Evolutionary conservation across 2,797 vertebrate genomes (phyloP), one percentile per base, ranked within the genome.

Genomic region (Thaleichthys pacificus): DNA sequence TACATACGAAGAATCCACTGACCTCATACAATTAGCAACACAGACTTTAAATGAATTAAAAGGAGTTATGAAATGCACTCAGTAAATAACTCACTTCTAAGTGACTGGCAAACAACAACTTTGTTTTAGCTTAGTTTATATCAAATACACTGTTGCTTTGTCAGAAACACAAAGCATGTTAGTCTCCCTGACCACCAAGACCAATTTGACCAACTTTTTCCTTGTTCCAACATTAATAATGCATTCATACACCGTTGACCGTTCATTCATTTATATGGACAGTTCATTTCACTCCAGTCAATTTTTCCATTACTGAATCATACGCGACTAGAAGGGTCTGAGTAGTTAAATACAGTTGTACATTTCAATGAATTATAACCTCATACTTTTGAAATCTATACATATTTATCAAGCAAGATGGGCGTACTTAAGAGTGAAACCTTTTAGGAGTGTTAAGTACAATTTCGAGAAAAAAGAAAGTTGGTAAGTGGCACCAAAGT

Each of bases 231-330:
- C 32, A 1, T 30, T 30, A 30, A 35, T 35, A 8, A 8, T 35
- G 8, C 42, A 47, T 47, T 47, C 42, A 14, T 3, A 47, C 42
- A 67, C 1, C 76, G 77, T 80, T 74, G 11, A 67, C 1, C 76
- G 77, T 80, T 74, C 51, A 61, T 77, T 51, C 42, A 35, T 49
- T 71, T 12, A 2, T 51, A 75, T 1, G 51, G 17, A 72, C 19
- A 14, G 9, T 14, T 42, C 35, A 64, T 2, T 1, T 24, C 22
- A 30, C 8, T 35, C 32, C 6, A 35, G 32, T 35, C 32, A 8
- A 35, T 35, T 32, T 32, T 22, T n/a, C 28, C 24, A n/a, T 68
- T 14, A 47, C 42, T 47, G 42, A 17, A 58, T 14, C 57, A 32
- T 4, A 47, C 51, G 11, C n/a, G 51, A 56, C 42, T 14, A 47